Base-by-base conservation (phyloP, 1,140 invertebrate genomes). In the Drosophila lacertosa region DNA sequence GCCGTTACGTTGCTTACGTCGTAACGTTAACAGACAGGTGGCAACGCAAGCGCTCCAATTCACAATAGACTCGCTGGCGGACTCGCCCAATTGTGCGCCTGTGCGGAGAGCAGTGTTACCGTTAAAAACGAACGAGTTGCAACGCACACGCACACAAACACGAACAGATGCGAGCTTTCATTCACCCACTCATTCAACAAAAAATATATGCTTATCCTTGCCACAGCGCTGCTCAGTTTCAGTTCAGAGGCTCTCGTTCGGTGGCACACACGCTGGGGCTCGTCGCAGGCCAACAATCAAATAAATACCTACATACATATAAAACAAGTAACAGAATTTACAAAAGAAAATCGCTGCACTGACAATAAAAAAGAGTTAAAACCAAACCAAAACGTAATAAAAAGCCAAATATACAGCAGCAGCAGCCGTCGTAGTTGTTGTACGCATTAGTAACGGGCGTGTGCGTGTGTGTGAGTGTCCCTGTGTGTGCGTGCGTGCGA, bases 181-280 rank as follows among this genome's bases (percentile, higher is more conserved):
- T 72, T 66, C 63, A 72, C 51, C 44, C 74, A 81, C 74, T 82
- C 78, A 82, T 82, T 82, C 79, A 82, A 82, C 79, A 82, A 54
- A 82, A 70, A 82, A 82, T 82, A 77, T 77, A 73, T 78, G 59
- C 70, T 71, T 60, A 59, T 71, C 57, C 63, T 66, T 66, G 53
- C 22, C 62, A 35, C 11, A 35, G 29, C 16, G 50, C 51, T 64
- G 55, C 59, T 82, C 78, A 81, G 74, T 82, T 81, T 77, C 70
- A 83, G 79, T 83, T 83, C 33, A 35, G 73, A 82, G 74, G 79
- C 79, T 77, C 78, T 82, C 74, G 74, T 82, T 82, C 74, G 78
- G 69, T 78, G 76, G 78, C 78, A 82, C 78, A 77, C 68, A 83
- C 70, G 79, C 70, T 74, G 74, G 71, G 71, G 79, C 75, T 79